Evolutionary conservation across 2,888 invertebrate genomes (phyloP).

Genomic region (Drosophila niveifrons): DNA sequence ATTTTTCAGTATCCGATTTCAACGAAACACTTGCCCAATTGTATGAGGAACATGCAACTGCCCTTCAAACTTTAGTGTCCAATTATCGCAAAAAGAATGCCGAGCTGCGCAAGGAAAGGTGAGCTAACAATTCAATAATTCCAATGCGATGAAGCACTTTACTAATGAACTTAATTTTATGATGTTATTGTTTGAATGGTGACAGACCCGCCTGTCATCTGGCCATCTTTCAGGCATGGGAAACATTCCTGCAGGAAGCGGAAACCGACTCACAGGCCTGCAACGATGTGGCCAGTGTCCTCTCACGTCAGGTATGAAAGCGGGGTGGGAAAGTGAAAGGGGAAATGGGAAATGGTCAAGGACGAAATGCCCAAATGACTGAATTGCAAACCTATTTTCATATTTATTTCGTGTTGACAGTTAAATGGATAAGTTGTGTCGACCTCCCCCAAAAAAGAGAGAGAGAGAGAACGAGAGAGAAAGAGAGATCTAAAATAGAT

Average conservation of each 20-base stretch:
- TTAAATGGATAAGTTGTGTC: slow-evolving; percentile 58
- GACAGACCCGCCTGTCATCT: slow-evolving; percentile 91
- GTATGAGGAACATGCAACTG: slow-evolving; percentile 95
- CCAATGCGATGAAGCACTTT: slow-evolving; percentile 6
- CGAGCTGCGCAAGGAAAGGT: slow-evolving; percentile 95
- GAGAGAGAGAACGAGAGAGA: not conserved
- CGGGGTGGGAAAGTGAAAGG: slow-evolving; percentile 88
- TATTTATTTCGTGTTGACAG: slow-evolving; percentile 37
- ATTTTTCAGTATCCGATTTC: slow-evolving; percentile 97
- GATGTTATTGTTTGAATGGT: not conserved
- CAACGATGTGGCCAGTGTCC: slow-evolving; percentile 92
- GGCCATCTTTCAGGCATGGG: slow-evolving; percentile 95
- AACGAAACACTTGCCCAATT: slow-evolving; percentile 94
- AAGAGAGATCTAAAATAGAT: slow-evolving; percentile 38
- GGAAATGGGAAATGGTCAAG: slow-evolving; percentile 19
- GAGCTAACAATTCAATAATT: slow-evolving; percentile 71
- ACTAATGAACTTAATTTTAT: slow-evolving; percentile 8
- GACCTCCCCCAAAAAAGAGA: slow-evolving; percentile 6
- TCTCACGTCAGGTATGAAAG: slow-evolving; percentile 89
- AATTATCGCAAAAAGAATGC: slow-evolving; percentile 94
- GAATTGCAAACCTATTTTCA: slow-evolving; percentile 21
- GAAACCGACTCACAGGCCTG: slow-evolving; percentile 95
- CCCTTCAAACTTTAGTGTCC: slow-evolving; percentile 93
- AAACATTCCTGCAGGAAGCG: slow-evolving; percentile 94
- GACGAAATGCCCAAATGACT: not conserved